Percentiles rank a stretch among this genome's conserved stretches.
Conservation (phyloP, 1,140 invertebrate genomes). For the Pararge aegeria region DNA sequence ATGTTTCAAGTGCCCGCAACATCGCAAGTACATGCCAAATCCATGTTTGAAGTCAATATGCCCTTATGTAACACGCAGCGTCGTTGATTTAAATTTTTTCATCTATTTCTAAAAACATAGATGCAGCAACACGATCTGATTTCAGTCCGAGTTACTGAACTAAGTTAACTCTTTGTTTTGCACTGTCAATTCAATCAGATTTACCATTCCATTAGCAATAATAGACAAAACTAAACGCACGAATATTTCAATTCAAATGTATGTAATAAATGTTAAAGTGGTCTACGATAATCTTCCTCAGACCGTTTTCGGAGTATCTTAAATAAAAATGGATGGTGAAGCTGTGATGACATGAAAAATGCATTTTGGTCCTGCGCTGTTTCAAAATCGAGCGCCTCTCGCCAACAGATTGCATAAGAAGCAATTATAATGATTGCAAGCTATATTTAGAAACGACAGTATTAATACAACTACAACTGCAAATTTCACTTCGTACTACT, state of each 20-base stretch:
- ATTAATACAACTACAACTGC: neutral
- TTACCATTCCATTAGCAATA: neutral
- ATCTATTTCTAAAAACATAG: neutral
- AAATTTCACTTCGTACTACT: neutral
- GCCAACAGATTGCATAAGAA: conserved; percentile 1
- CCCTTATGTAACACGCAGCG: neutral
- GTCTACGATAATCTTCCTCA: no score
- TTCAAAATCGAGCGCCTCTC: neutral
- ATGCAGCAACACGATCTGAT: neutral
- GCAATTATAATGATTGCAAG: neutral
- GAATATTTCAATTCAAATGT: no score
- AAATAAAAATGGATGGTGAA: neutral
- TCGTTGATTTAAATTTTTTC: neutral
- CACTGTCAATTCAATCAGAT: neutral
- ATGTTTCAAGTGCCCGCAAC: neutral
- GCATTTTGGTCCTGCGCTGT: neutral
- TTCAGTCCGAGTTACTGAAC: neutral
- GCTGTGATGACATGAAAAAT: neutral
- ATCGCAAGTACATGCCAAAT: neutral
- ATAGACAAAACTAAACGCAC: no score
- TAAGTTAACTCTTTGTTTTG: neutral
- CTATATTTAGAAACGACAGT: neutral
- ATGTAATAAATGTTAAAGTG: no score
- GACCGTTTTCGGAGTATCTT: no score
- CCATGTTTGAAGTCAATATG: neutral